These are phyloP conservation scores for Ictidomys tridecemlineatus DNA, from an alignment of 2,113 vertebrate genomes.

Conservation along the genomic window DNA sequence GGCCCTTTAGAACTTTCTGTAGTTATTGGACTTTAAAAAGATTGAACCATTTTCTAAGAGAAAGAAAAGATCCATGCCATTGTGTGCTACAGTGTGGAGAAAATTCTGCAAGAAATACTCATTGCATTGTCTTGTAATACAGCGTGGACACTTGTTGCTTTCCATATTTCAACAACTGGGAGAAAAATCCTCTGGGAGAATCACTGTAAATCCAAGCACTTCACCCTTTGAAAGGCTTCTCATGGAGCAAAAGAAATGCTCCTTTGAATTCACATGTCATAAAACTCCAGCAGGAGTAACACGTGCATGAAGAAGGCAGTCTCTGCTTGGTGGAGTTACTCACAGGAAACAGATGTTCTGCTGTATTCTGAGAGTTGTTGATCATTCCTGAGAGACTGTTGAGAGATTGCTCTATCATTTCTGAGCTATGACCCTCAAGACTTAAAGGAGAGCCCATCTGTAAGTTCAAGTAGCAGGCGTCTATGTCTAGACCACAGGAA, in stretches of 20 bases:
- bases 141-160: constrained; percentile 28
- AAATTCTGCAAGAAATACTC: background rate
- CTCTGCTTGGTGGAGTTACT: background rate
- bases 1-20: background rate
- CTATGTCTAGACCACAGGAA: constrained; percentile 74
- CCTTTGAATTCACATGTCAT: constrained; percentile 53
- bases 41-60: background rate
- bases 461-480: background rate
- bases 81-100: background rate
- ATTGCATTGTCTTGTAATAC: background rate
- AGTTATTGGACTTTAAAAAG: background rate
- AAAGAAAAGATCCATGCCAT: background rate
- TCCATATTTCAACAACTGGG: constrained; percentile 68
- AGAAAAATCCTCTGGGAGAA: constrained; percentile 7
- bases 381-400: constrained; percentile 56
- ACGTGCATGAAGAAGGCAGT: background rate
- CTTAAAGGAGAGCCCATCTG: constrained; percentile 17
- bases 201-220: constrained; percentile 60
- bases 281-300: background rate
- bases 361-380: constrained; percentile 43
- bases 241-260: constrained; percentile 46
- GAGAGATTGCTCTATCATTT: constrained; percentile 33
- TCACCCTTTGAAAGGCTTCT: constrained; percentile 63
- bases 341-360: constrained; percentile 49
- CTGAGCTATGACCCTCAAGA: constrained; percentile 1